A percentile compares a stretch with the other conserved stretches of the same genome.
Conservation (phyloP, 1,140 invertebrate species). For the Steinernema khuongi region DNA sequence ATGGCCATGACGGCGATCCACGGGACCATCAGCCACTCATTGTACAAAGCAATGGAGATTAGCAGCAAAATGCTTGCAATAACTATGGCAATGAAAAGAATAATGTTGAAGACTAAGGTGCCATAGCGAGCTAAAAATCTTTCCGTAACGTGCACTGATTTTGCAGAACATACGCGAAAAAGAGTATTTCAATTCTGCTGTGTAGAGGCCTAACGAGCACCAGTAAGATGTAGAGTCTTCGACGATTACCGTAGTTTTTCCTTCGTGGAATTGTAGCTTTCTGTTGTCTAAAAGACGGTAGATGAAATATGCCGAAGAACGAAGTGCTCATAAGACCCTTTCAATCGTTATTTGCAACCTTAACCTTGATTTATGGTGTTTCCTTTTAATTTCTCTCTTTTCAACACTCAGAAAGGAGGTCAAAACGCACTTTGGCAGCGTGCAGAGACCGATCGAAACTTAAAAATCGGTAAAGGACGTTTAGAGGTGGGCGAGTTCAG, state of each 20-base stretch:
- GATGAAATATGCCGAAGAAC: too few relatives aligned
- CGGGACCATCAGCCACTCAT: conserved; percentile 54
- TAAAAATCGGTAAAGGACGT: too few relatives aligned
- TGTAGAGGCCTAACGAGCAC: conserved; percentile 57
- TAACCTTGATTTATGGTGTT: too few relatives aligned
- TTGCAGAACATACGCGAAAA: neutral
- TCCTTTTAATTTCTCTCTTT: too few relatives aligned
- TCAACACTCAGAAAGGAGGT: too few relatives aligned
- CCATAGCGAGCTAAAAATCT: conserved; percentile 46
- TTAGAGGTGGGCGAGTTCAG: too few relatives aligned
- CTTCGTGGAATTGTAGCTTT: conserved; percentile 47
- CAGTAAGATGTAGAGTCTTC: conserved; percentile 57
- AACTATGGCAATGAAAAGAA: conserved; percentile 47
- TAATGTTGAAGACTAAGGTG: conserved; percentile 42
- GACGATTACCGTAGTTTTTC: conserved; percentile 50
- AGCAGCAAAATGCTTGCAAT: conserved; percentile 50
- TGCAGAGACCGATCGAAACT: too few relatives aligned
- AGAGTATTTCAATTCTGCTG: conserved; percentile 53
- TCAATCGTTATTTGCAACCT: neutral
- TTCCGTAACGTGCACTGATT: too few relatives aligned
- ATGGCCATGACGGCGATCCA: conserved; percentile 53
- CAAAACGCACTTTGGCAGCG: too few relatives aligned
- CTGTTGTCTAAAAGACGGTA: conserved; percentile 47
- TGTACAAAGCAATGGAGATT: conserved; percentile 43
- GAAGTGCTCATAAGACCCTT: neutral